phyloP scores from a whole-genome alignment of 2,113 vertebrate genomes.

The Ctenomys sociabilis region DNA sequence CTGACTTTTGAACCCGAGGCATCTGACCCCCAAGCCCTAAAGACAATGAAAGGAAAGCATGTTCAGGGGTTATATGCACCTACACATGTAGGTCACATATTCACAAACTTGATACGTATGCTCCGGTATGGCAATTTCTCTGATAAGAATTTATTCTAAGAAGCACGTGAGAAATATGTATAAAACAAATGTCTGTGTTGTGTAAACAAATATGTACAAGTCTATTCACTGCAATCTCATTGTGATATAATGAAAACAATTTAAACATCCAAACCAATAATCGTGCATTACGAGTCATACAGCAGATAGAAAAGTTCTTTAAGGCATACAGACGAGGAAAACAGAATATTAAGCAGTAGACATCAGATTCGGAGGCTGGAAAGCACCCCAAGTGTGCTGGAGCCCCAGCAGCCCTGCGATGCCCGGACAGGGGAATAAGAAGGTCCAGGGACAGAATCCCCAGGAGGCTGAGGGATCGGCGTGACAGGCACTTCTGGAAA shows the following conservation, averaged over 20 bases:
- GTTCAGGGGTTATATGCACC: background rate
- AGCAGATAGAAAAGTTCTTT: background rate
- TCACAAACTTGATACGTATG: background rate
- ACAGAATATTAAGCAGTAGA: background rate
- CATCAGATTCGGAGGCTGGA: background rate
- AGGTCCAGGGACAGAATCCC: background rate
- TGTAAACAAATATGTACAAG: background rate
- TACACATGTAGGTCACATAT: background rate
- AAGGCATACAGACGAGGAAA: background rate
- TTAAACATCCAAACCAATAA: background rate
- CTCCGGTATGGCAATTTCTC: background rate
- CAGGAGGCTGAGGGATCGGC: background rate
- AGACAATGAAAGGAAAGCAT: background rate
- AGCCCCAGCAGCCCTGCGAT: background rate
- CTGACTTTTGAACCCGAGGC: background rate
- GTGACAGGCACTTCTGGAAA: background rate
- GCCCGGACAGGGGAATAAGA: accelerated
- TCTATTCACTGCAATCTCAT: background rate
- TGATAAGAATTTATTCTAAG: background rate
- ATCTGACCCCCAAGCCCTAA: background rate
- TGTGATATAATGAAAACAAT: background rate
- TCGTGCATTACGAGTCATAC: background rate
- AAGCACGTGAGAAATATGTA: background rate
- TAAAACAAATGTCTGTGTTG: background rate
- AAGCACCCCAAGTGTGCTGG: accelerated